Evolutionary conservation across 2,888 invertebrate species (phyloP).

Genomic region (Lampropteryx suffumata): DNA sequence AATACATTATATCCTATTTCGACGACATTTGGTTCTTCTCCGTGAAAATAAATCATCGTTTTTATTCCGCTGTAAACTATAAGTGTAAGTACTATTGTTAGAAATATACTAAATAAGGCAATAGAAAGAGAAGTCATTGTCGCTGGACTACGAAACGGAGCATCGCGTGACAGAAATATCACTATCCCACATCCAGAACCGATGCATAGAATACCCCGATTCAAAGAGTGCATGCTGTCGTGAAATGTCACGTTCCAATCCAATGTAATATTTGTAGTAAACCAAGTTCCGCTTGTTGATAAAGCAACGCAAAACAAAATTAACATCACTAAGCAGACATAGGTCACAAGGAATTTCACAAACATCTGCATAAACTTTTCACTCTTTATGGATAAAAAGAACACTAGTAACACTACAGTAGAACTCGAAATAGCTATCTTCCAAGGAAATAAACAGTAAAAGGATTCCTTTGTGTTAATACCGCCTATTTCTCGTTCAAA

Average conservation of each 20-base stretch:
- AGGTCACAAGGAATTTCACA: constrained; percentile 48
- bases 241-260: constrained; percentile 38
- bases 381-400: constrained; percentile 57
- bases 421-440: constrained; percentile 49
- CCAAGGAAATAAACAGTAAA: constrained; percentile 53
- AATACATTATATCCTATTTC: constrained; percentile 55
- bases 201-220: constrained; percentile 52
- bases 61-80: constrained; percentile 64
- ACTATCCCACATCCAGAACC: constrained; percentile 65
- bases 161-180: constrained; percentile 56
- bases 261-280: constrained; percentile 46
- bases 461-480: constrained; percentile 46
- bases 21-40: constrained; percentile 63
- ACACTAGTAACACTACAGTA: constrained; percentile 46
- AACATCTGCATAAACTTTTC: constrained; percentile 51
- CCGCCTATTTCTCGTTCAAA: constrained; percentile 64
- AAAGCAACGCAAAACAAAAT: constrained; percentile 59
- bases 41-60: constrained; percentile 70
- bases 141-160: constrained; percentile 68
- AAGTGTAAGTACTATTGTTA: constrained; percentile 50
- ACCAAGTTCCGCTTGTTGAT: constrained; percentile 67
- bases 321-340: constrained; percentile 49
- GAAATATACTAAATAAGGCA: constrained; percentile 51
- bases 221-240: constrained; percentile 43
- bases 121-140: constrained; percentile 65